Base-by-base conservation (phyloP, 2,113 vertebrate genomes). In the Pungitius pungitius region DNA sequence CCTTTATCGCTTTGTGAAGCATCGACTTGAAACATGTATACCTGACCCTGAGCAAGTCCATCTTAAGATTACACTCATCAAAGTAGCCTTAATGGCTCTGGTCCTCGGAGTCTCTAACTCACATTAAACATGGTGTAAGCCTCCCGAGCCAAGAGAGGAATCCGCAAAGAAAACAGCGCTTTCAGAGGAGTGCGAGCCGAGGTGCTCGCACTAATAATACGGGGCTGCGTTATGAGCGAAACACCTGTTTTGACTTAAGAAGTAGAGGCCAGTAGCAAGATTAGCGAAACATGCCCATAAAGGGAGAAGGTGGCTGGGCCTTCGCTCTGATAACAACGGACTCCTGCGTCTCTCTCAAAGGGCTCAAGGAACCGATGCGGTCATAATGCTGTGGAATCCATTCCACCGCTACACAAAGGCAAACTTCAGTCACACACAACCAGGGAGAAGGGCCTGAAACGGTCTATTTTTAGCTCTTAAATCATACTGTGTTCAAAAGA, bases 211-310 rank as follows among this genome's bases (percentile, higher is more conserved):
- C 84, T 86, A 88, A 88, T 89, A 78, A 88, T 89, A 78, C 70
- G 43, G 72, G 70, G 86, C 84, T 87, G 82, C 63, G 72, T 89
- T 81, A 81, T 83, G 64, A 87, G 76, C 73, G 68, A 85, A 87
- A 88, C 92, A 93, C 92, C 92, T 93, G 92, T 89, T 93, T 92
- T 73, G 73, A 92, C 88, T 93, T 93, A 93, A 87, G 85, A 88
- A 73, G 80, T 72, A 80, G 84, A 86, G 89, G 89, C 88, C 89
- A 86, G 91, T 91, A 92, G 90, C 89, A 27, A 90, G 90, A 90
- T 91, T 93, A 91, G 92, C 81, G 71, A 91, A 92, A 93, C 92
- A 93, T 93, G 91, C 85, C 92, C 92, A 92, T 93, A 93, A 93
- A 93, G 88, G 92, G 92, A 92, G 81, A 93, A 91, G 82, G 89